Evolutionary conservation across 2,797 vertebrate species (phyloP).

Genomic region (Dendrocincla fuliginosa): DNA sequence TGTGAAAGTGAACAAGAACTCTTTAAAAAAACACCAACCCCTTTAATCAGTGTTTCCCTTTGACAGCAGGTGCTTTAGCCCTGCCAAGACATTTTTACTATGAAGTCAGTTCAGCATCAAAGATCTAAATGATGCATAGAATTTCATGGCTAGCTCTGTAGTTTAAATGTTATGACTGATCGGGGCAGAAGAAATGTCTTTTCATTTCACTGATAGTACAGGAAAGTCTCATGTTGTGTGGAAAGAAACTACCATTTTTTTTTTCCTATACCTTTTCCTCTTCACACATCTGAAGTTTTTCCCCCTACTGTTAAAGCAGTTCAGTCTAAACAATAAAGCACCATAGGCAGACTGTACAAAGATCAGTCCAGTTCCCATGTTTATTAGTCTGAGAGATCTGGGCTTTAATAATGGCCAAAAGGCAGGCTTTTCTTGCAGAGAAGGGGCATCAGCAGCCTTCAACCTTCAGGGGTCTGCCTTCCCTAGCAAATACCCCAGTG

Average conservation of each 20-base stretch:
- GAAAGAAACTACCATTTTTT: slow-evolving; percentile 1
- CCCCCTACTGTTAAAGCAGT: slow-evolving; percentile 49
- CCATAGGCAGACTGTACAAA: slow-evolving; percentile 47
- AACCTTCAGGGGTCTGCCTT: neutral
- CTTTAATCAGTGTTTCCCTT: slow-evolving; percentile 57
- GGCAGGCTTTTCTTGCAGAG: neutral
- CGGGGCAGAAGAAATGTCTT: slow-evolving; percentile 24
- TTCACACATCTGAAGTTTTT: slow-evolving; percentile 58
- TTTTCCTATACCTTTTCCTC: neutral
- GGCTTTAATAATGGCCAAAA: neutral
- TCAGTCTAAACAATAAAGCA: slow-evolving; percentile 60
- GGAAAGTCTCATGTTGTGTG: slow-evolving; percentile 47
- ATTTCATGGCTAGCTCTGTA: slow-evolving; percentile 50
- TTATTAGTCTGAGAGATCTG: slow-evolving; percentile 20
- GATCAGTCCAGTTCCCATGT: neutral
- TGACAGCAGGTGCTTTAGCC: slow-evolving; percentile 51
- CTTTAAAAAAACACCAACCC: neutral
- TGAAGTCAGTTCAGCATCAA: slow-evolving; percentile 70
- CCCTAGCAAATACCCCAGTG: neutral
- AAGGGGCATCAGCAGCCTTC: neutral
- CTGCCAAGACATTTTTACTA: slow-evolving; percentile 53
- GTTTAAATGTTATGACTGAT: slow-evolving; percentile 62
- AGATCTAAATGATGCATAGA: slow-evolving; percentile 69
- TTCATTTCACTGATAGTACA: slow-evolving; percentile 48
- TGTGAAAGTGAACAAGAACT: slow-evolving; percentile 11